phyloP scores from a whole-genome alignment of 2,797 vertebrate species.

The Florisuga fusca region DNA sequence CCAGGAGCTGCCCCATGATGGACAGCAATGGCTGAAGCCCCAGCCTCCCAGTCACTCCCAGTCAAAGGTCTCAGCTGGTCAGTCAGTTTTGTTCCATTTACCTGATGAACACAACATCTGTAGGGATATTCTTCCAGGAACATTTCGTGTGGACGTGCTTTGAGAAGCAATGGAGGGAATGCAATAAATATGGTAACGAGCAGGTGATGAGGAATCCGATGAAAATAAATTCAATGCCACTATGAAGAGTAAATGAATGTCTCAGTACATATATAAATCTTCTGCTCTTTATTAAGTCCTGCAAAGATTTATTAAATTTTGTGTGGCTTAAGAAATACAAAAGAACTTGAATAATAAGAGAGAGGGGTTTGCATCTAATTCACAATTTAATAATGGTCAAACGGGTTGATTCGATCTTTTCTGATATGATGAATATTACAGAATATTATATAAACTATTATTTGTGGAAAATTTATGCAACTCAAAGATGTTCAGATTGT shows the following conservation, averaged over 20 bases:
- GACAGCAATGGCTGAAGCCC: neutral
- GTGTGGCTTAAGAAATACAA: constrained; percentile 69
- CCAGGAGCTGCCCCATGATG: neutral
- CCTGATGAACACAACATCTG: neutral
- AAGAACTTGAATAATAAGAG: constrained; percentile 71
- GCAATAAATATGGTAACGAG: constrained; percentile 14
- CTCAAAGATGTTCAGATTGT: neutral
- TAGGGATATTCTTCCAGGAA: neutral
- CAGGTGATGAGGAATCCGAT: constrained; percentile 44
- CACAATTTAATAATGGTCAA: constrained; percentile 76
- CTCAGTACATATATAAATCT: constrained; percentile 76
- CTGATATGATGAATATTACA: constrained; percentile 47
- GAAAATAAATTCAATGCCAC: constrained; percentile 66
- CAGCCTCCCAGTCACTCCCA: neutral
- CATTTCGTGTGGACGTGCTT: neutral
- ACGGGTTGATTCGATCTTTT: constrained; percentile 65
- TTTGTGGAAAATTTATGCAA: constrained; percentile 49
- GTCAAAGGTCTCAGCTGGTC: neutral
- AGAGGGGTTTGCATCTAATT: constrained; percentile 63
- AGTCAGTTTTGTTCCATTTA: neutral
- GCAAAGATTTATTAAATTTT: constrained; percentile 79
- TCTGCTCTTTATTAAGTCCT: constrained; percentile 74
- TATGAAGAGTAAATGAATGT: constrained; percentile 45
- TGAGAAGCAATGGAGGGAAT: constrained; percentile 27
- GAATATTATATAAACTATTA: constrained; percentile 54